Evolutionary conservation across 1,140 invertebrate genomes (phyloP), one percentile per base, ranked within the genome.

Genomic region (Varroa destructor): DNA sequence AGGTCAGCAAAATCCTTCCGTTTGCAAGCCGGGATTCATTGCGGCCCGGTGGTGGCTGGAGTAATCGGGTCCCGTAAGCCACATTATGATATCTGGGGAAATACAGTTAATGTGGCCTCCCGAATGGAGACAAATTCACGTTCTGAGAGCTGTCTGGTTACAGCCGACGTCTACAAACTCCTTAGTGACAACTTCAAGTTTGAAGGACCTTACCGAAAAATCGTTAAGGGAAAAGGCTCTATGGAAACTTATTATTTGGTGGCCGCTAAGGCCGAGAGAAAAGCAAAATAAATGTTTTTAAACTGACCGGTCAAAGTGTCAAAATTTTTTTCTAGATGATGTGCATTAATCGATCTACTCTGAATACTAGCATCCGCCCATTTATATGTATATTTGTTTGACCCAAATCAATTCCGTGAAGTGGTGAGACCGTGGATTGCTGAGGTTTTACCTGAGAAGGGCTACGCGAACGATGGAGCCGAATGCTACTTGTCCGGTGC

Each of bases 41-140:
- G 96, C 77, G 94, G 94, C 0, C 90, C 93, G 0, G 91, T 97
- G 1, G 75, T 77, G 14, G 83, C 83, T 1, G 83, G 83, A 2
- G 83, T 97, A 10, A 90, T 97, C 40, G 93, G 93, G 0, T 92
- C 93, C 0, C 90, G 94, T 78, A 97, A 97, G 78, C 95, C 94
- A 0, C 93, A 97, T 77, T 97, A 97, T 80, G 95, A 97, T 76
- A 97, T 86, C 75, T 97, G 94, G 94, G 92, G 94, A 1, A 97
- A 97, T 79, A 93, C 93, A 0, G 94, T 97, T 0, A 97, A 98
- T 79, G 92, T 97, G 0, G 85, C 85, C 12, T 95, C 91, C 6
- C 81, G 94, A 43, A 97, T 97, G 93, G 93, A 97, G 78, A 93
- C 64, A 3, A 73, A 43, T 43, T 36, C 25, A 42, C 36, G 37